Base-by-base conservation (phyloP, 2,888 invertebrate genomes). In the Apodemia duryi region DNA sequence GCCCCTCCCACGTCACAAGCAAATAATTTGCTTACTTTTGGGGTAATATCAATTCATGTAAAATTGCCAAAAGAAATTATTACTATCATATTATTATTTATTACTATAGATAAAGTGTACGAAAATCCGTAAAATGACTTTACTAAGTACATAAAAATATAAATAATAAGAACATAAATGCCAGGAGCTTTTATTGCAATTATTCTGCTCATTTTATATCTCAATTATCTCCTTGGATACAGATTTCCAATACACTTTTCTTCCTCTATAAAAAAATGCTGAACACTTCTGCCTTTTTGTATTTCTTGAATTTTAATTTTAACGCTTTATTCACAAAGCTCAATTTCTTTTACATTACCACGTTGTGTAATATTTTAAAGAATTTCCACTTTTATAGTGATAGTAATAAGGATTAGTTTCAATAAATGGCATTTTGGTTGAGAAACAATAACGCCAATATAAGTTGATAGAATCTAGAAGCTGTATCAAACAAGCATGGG, bases 211-310 rank as follows among this genome's bases (percentile, higher is more conserved):
- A 54, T 54, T 54, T 54, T 29, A 54, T 54, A 54, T 54, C 54
- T 11, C 54, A 54, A 54, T 54, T 54, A 54, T 54, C 11, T 29
- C 54, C 54, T 3, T 54, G 54, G 54, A 54, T 32, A 32, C 11
- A 32, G 2, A 54, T 32, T 54, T 54, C 11, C 54, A 32, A 54
- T 54, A 54, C 54, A 54, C 54, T 11, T 54, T 54, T 54, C 29
- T 57, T 57, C 57, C 57, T 57, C 29, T 57, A 57, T 32, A 57
- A 57, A 57, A 57, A 57, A 57, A 13, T 57, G 32, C 57, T 2
- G 32, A 29, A 57, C 28, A 52, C 57, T 57, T 32, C 57, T 32
- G 57, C 5, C 13, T 2, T 32, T 13, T 29, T 1, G 29, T 57
- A 29, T 11, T 57, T 32, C 32, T 29, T 32, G 9, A 57, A 57